Evolutionary conservation across 2,113 vertebrate genomes (phyloP).

Genomic region (Plecturocebus donacophilus): DNA sequence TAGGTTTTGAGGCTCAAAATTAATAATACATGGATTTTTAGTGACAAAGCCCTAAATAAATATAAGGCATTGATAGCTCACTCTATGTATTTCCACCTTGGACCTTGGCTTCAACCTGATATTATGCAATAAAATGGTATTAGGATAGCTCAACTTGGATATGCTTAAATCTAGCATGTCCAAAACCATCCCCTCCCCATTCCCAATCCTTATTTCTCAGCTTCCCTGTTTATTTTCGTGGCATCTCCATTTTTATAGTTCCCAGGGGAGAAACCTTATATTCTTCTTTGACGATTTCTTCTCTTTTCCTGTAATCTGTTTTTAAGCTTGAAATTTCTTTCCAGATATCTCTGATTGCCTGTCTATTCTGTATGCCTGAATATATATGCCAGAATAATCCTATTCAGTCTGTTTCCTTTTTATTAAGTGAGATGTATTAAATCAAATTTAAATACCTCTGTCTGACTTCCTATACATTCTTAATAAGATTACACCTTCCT

Average conservation of each 20-base stretch:
- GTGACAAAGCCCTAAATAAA: neutral
- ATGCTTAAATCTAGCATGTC: neutral
- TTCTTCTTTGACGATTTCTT: neutral
- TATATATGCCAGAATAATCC: neutral
- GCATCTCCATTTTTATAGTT: neutral
- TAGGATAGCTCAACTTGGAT: neutral
- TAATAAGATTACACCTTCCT: neutral
- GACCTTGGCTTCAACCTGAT: neutral
- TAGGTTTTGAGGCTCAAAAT: neutral
- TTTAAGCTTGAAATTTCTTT: conserved; percentile 6
- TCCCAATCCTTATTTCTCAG: neutral
- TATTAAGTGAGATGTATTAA: neutral
- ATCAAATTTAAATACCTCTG: neutral
- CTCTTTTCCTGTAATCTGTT: neutral
- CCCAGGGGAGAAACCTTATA: neutral
- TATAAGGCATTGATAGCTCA: neutral
- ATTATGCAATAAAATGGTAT: neutral
- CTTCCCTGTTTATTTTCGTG: neutral
- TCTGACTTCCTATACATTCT: neutral
- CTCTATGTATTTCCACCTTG: neutral
- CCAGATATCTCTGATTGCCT: neutral
- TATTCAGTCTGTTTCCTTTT: neutral
- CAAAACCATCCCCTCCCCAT: neutral
- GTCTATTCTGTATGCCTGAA: neutral
- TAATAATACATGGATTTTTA: neutral